Evolutionary conservation across 2,797 vertebrate genomes (phyloP).

Genomic region (Enteromius trimaculatus): DNA sequence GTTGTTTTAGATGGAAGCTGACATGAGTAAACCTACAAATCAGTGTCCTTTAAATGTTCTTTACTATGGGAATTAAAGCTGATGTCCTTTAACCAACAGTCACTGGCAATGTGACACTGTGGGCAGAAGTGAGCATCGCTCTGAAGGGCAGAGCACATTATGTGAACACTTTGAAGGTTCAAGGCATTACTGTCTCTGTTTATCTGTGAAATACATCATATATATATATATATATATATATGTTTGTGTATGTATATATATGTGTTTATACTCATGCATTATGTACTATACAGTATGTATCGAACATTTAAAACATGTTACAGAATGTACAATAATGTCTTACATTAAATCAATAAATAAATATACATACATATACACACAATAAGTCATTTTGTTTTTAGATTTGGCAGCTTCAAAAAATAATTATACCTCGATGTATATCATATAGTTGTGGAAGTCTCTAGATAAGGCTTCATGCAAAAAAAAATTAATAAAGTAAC

Average conservation of each 20-base stretch:
- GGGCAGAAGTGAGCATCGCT: background rate
- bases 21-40: background rate
- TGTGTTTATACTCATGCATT: no score
- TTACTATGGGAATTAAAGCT: background rate
- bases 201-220: background rate
- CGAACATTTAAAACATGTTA: no score
- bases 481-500: no score
- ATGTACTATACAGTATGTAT: no score
- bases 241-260: no score
- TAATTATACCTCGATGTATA: background rate
- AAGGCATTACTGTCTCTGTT: background rate
- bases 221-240: no score
- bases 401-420: background rate
- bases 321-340: no score
- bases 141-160: background rate
- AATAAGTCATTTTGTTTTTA: no score
- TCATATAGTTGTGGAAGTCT: background rate
- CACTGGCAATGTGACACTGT: background rate
- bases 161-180: background rate
- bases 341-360: no score
- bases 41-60: constrained; percentile 49
- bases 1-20: constrained; percentile 32
- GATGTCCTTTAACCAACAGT: background rate
- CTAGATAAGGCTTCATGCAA: background rate
- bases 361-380: no score